Percentiles rank a stretch among this genome's conserved stretches.
phyloP scores from a whole-genome alignment of 2,888 invertebrate species.

The Oligia strigilis region DNA sequence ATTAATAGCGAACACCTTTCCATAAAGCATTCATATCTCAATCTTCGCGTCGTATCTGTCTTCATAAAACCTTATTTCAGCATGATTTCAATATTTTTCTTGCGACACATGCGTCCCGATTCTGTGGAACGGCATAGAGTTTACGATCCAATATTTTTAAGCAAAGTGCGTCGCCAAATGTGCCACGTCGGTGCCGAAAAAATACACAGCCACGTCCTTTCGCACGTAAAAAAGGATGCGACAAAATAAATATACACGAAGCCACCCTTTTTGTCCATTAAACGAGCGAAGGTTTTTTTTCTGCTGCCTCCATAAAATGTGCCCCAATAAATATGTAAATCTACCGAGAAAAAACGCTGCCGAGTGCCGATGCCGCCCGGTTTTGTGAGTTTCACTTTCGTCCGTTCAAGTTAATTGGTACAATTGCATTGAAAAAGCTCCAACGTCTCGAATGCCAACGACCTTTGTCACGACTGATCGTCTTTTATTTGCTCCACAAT shows the following conservation, averaged over 20 bases:
- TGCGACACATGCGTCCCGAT: constrained; percentile 84
- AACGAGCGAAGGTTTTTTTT: constrained; percentile 87
- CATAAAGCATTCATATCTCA: constrained; percentile 81
- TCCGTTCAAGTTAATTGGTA: constrained; percentile 85
- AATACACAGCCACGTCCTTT: constrained; percentile 87
- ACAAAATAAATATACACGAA: constrained; percentile 90
- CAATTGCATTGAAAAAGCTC: constrained; percentile 81
- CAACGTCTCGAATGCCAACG: constrained; percentile 77
- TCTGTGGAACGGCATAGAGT: constrained; percentile 81
- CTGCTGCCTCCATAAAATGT: constrained; percentile 88
- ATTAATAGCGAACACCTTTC: constrained; percentile 72
- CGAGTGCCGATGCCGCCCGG: constrained; percentile 75
- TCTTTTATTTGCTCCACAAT: constrained; percentile 70
- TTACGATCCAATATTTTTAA: constrained; percentile 90
- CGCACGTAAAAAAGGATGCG: constrained; percentile 90
- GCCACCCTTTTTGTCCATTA: constrained; percentile 91
- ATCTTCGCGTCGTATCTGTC: constrained; percentile 78
- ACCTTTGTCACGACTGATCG: constrained; percentile 76
- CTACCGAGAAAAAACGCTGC: constrained; percentile 83
- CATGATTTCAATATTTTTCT: constrained; percentile 83
- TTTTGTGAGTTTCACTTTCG: constrained; percentile 88
- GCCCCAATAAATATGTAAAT: constrained; percentile 91
- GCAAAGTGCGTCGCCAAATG: constrained; percentile 90
- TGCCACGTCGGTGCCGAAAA: constrained; percentile 85
- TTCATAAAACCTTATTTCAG: constrained; percentile 84